Evolutionary conservation across 1,140 invertebrate species (phyloP).

Genomic region (Cotesia vestalis): DNA sequence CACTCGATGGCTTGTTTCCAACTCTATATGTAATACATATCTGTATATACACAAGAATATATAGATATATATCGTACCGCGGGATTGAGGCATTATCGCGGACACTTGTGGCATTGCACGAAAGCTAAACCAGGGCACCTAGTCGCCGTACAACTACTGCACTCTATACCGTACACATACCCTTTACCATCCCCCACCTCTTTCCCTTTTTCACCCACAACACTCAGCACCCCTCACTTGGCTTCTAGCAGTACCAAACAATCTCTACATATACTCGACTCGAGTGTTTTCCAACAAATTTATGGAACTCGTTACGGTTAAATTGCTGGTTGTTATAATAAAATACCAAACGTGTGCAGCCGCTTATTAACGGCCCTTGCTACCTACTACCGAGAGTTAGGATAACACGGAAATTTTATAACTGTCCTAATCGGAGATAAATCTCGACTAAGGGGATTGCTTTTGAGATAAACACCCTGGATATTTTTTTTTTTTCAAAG

Average conservation of each 20-base stretch:
- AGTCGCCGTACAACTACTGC: not conserved
- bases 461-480: too few species aligned
- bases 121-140: slow-evolving; percentile 9
- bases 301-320: slow-evolving; percentile 20
- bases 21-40: slow-evolving; percentile 26
- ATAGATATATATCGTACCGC: slow-evolving; percentile 27
- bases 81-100: slow-evolving; percentile 31
- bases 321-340: slow-evolving; percentile 16
- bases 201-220: not conserved
- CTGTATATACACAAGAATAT: too few species aligned
- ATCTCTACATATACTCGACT: slow-evolving; percentile 14
- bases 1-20: slow-evolving; percentile 38
- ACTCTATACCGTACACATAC: too few species aligned
- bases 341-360: not conserved
- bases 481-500: too few species aligned
- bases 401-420: too few species aligned
- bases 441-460: too few species aligned
- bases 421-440: too few species aligned
- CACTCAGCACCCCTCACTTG: not conserved
- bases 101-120: slow-evolving; percentile 52
- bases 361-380: not conserved
- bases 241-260: not conserved
- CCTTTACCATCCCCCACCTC: not conserved
- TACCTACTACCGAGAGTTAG: not conserved
- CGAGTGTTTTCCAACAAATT: slow-evolving; percentile 27